Base-by-base conservation (phyloP, 1,140 invertebrate species). In the Lamellibrachia luymesi region DNA sequence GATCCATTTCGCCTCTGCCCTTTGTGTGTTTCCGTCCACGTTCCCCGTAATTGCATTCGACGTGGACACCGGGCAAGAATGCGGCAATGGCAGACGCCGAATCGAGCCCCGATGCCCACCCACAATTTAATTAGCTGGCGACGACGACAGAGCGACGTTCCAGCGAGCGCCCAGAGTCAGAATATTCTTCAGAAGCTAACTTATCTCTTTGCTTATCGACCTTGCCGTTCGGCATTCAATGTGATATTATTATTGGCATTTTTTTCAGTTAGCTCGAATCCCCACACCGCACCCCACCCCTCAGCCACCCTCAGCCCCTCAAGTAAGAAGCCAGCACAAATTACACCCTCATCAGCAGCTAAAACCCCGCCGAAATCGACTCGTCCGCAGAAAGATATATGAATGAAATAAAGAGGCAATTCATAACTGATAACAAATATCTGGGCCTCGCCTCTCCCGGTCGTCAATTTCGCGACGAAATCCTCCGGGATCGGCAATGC, bases 1-100 rank as follows among this genome's bases (percentile, higher is more conserved):
- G 64, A 80, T 80, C 64, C 64, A 80, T 80, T 80, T 80, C 64
- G 64, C 64, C 64, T 80, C 64, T 80, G 64, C 64, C 64, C 64
- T 80, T 80, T 80, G 64, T 80, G 64, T 22, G 8, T 80, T 80
- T 17, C 64, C 13, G 13, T 80, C 17, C 64, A 22, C 5, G 8
- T 80, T 80, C 25, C 64, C 64, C 64, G 64, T 80, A 80, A 80
- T 80, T 80, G 64, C 13, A 80, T 80, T 80, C 13, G 64, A 80
- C 64, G 64, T 80, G 64, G 64, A 80, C 64, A 80, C 64, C 13
- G 64, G 13, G 64, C 4, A 22, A 80, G 64, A 80, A 80, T 80
- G 64, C 64, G 2, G 64, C 64, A 80, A 17, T 22, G 64, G 2
- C 25, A 80, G 8, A 80, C 13, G 64, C 64, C 64, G 25, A 17